phyloP scores from a whole-genome alignment of 2,888 invertebrate genomes.

The Caenorhabditis macrosperma region DNA sequence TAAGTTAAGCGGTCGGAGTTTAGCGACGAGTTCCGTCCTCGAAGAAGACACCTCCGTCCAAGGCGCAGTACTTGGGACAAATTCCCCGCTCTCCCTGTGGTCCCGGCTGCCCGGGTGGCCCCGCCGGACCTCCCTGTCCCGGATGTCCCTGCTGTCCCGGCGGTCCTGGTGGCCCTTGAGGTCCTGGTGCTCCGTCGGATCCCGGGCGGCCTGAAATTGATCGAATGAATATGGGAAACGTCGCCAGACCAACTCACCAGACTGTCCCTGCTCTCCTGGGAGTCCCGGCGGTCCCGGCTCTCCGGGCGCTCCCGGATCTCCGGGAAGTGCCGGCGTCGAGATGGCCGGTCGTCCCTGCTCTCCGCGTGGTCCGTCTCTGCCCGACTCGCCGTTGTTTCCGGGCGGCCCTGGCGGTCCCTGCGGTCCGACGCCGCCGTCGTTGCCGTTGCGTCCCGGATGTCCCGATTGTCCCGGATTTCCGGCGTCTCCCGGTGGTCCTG shows the following conservation, averaged over 20 bases:
- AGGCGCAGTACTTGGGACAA: conserved; percentile 74
- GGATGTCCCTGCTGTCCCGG: conserved; percentile 73
- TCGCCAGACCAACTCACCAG: conserved; percentile 41
- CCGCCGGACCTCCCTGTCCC: conserved; percentile 70
- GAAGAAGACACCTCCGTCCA: conserved; percentile 78
- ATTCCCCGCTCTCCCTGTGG: conserved; percentile 74
- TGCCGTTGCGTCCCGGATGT: conserved; percentile 77
- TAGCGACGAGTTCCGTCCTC: conserved; percentile 76
- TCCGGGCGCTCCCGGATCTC: conserved; percentile 79
- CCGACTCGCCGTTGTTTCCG: conserved; percentile 74
- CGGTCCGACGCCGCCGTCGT: conserved; percentile 78
- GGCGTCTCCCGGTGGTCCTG: conserved; percentile 73
- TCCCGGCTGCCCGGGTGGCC: conserved; percentile 74
- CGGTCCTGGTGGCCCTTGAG: conserved; percentile 73
- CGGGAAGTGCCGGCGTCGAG: conserved; percentile 79
- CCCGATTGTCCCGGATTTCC: conserved; percentile 72
- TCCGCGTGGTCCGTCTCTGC: conserved; percentile 78
- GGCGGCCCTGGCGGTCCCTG: conserved; percentile 78
- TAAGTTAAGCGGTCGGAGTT: conserved; percentile 3
- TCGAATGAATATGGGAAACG: neutral
- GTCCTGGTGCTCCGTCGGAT: conserved; percentile 72
- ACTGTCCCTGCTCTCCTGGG: conserved; percentile 76
- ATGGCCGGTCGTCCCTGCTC: conserved; percentile 80
- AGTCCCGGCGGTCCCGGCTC: conserved; percentile 78
- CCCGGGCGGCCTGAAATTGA: conserved; percentile 68